Percentiles rank a stretch among this genome's conserved stretches.
Evolutionary conservation across 2,797 vertebrate species (phyloP).

Genomic region (Phalanger gymnotis): DNA sequence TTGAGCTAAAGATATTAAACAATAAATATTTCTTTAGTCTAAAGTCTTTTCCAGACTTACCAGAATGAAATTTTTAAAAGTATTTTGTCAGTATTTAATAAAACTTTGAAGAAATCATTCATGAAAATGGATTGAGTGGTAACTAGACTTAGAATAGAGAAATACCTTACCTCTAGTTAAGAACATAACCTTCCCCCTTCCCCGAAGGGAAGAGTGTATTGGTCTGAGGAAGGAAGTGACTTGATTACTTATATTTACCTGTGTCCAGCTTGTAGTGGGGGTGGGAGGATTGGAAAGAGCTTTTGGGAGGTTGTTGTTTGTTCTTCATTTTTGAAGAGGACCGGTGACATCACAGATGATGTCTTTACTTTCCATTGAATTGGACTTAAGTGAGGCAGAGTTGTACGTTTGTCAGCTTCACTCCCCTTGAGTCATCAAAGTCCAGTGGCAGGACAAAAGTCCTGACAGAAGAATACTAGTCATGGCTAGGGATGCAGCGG

Average conservation of each 20-base stretch:
- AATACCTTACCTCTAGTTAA: neutral
- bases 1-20: neutral
- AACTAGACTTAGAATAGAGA: neutral
- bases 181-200: neutral
- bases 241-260: neutral
- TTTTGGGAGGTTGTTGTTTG: neutral
- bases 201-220: neutral
- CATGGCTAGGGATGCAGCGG: neutral
- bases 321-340: neutral
- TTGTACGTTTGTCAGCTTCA: neutral
- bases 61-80: neutral
- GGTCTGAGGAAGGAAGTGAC: neutral
- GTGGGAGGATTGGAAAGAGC: neutral
- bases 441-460: neutral
- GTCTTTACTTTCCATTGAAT: neutral
- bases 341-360: neutral
- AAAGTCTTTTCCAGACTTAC: neutral
- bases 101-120: neutral
- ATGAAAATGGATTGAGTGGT: neutral
- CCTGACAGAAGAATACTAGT: neutral
- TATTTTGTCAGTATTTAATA: neutral
- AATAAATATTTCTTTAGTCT: neutral
- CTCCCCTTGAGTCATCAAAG: neutral
- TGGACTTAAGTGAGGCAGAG: neutral
- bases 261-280: neutral